These are phyloP conservation scores for Listrodromus nycthemerus DNA, from an alignment of 2,888 invertebrate species.

Conservation along the genomic window DNA sequence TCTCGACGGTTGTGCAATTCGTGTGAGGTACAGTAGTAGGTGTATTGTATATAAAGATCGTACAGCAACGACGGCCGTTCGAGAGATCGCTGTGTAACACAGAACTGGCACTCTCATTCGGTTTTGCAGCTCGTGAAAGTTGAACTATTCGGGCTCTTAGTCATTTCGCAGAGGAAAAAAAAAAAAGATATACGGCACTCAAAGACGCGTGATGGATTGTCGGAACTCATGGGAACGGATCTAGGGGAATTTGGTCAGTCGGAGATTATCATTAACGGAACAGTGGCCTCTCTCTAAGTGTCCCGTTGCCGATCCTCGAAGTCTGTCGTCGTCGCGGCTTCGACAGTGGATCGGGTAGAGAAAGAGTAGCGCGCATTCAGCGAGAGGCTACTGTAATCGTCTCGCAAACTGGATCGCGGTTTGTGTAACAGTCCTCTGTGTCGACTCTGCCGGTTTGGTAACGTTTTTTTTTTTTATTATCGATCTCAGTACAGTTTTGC, in stretches of 20 bases:
- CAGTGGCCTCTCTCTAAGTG: not conserved
- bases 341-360: not conserved
- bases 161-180: conserved; percentile 42
- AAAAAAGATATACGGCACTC: conserved; percentile 1
- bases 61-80: conserved; percentile 21
- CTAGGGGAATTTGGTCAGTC: conserved; percentile 42
- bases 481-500: not conserved
- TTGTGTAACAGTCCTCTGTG: too few relatives aligned
- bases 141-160: conserved; percentile 45
- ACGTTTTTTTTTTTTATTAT: not conserved
- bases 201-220: conserved; percentile 8
- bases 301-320: too few relatives aligned
- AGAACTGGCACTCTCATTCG: conserved; percentile 42
- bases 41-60: not conserved
- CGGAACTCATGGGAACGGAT: conserved; percentile 34
- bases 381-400: too few relatives aligned
- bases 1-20: conserved; percentile 53
- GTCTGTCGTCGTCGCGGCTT: too few relatives aligned
- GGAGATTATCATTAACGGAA: conserved; percentile 23
- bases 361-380: not conserved
- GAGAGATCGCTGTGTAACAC: conserved; percentile 23
- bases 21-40: conserved; percentile 1
- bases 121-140: conserved; percentile 56
- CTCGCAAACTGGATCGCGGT: not conserved
- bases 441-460: too few relatives aligned